Evolutionary conservation across 2,113 vertebrate species (phyloP), one percentile per base, ranked within the genome.

Genomic region (Upupa epops): DNA sequence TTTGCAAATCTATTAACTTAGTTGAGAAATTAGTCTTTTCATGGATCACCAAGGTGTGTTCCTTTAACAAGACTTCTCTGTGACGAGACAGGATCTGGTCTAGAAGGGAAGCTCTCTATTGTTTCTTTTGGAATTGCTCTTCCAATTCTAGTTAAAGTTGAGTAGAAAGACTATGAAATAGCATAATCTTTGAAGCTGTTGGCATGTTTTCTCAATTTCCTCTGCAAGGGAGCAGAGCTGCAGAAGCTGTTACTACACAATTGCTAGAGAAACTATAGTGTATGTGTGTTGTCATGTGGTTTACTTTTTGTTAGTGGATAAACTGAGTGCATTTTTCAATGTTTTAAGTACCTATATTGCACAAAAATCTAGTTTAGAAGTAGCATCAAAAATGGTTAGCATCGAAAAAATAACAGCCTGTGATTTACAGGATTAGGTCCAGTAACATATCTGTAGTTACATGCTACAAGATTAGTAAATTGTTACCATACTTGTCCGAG

Each of bases 381-480:
- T 25, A 54, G 49, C n/a, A n/a, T 8, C 11, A 4, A 61, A 10
- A 58, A 34, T 9, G 8, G 34, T 60, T 59, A 90, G 69, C 40
- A 80, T 6, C 49, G 83, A 13, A 58, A 63, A 25, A 19, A 65
- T 56, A 71, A 14, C 28, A 46, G 22, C 31, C 5, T 21, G 5
- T 65, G 28, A 34, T 76, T 83, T 84, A 74, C 8, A 46, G 26
- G 46, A 40, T 46, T 63, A 25, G 32, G 45, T 18, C 29, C 29
- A 40, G 63, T 32, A 45, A 4, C 11, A 6, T 42, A 4, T 34
- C 19, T 59, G 49, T 42, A 56, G 3, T 66, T 82, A 70, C 81
- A 72, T 88, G 58, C 22, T 89, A 21, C 13, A 16, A n/a, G 29
- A 20, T 61, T 89, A 93, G 76, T 64, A 94, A 51, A 74, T 65